These are phyloP conservation scores for Pantala flavescens DNA, from an alignment of 1,140 invertebrate genomes.

Conservation along the genomic window DNA sequence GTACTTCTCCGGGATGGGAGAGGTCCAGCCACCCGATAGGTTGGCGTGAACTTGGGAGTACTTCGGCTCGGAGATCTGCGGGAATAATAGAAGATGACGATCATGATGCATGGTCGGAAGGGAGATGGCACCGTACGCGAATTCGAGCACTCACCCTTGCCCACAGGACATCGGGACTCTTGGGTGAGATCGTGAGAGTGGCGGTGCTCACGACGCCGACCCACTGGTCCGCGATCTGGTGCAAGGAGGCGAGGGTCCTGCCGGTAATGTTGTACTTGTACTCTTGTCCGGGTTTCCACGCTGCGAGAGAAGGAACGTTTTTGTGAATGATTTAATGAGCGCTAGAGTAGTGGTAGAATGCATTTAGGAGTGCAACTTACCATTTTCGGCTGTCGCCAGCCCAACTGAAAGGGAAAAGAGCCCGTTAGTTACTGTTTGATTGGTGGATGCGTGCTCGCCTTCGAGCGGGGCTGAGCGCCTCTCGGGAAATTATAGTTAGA, in stretches of 20 bases:
- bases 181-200: slow-evolving; percentile 39
- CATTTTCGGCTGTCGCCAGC: neutral
- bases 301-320: slow-evolving; percentile 20
- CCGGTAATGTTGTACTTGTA: slow-evolving; percentile 50
- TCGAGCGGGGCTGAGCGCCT: neutral
- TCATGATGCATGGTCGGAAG: slow-evolving; percentile 15
- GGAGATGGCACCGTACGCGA: slow-evolving; percentile 14
- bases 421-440: neutral
- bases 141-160: slow-evolving; percentile 29
- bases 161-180: slow-evolving; percentile 35
- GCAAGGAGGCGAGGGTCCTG: slow-evolving; percentile 42
- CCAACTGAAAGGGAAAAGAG: neutral
- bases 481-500: neutral
- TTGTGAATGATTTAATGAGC: neutral
- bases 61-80: slow-evolving; percentile 36
- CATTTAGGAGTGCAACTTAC: neutral
- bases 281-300: slow-evolving; percentile 43
- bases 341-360: neutral
- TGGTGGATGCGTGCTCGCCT: neutral
- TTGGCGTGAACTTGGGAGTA: slow-evolving; percentile 44
- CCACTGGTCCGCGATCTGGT: slow-evolving; percentile 39
- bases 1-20: slow-evolving; percentile 33
- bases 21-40: slow-evolving; percentile 37
- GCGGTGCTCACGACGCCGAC: slow-evolving; percentile 45
- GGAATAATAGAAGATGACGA: slow-evolving; percentile 21